Evolutionary conservation across 2,113 vertebrate genomes (phyloP).

Genomic region (Colistium nudipinnis): DNA sequence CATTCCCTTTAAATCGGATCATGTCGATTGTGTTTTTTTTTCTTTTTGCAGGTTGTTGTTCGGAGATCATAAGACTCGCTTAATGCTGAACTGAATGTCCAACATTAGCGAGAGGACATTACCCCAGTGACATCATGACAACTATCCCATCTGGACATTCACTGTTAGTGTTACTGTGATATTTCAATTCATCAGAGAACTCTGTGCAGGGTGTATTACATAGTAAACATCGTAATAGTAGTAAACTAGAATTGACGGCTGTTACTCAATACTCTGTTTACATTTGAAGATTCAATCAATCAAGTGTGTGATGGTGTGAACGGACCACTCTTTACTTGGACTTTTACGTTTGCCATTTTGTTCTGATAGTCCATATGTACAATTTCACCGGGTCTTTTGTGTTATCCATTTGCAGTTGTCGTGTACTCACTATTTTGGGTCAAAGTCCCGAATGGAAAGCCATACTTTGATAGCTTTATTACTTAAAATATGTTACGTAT

Average conservation of each 20-base stretch:
- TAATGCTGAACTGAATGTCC: slow-evolving; percentile 70
- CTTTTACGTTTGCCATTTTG: neutral
- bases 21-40: slow-evolving; percentile 11
- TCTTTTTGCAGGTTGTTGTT: slow-evolving; percentile 66
- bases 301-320: slow-evolving; percentile 9
- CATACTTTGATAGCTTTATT: slow-evolving; percentile 26
- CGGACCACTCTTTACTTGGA: neutral
- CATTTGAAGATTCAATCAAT: slow-evolving; percentile 22
- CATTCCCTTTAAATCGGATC: no score
- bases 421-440: slow-evolving; percentile 35
- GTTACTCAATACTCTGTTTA: neutral
- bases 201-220: no score
- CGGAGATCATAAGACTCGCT: slow-evolving; percentile 71
- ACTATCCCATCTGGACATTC: neutral
- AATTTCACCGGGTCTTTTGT: neutral
- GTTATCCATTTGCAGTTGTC: slow-evolving; percentile 22
- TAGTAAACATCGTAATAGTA: neutral
- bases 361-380: slow-evolving; percentile 5
- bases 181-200: neutral
- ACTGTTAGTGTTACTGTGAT: neutral
- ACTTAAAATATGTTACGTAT: no score
- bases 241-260: neutral
- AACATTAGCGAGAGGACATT: neutral
- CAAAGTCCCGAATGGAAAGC: slow-evolving; percentile 49
- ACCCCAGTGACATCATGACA: neutral